These are phyloP conservation scores for Byasa hedistus DNA, from an alignment of 2,888 invertebrate species.

Conservation along the genomic window DNA sequence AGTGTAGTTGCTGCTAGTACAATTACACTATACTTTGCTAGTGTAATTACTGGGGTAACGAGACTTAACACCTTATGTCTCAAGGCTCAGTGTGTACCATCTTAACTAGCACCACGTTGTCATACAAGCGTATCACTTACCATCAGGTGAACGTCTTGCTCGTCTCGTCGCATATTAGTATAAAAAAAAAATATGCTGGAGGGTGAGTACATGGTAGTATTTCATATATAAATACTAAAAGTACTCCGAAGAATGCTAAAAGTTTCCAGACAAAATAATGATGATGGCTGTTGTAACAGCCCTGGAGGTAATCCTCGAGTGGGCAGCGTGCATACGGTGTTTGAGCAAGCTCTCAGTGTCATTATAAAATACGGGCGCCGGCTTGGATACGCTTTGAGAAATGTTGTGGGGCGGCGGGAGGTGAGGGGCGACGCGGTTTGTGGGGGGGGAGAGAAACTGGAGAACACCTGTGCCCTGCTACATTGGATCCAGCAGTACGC, in stretches of 20 bases:
- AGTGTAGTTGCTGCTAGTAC: no score
- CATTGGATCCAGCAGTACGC: slow-evolving; percentile 41
- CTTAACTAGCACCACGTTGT: no score
- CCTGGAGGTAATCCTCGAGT: slow-evolving; percentile 67
- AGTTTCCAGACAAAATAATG: slow-evolving; percentile 41
- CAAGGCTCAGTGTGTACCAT: no score
- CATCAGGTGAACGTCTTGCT: no score
- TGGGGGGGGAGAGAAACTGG: background rate
- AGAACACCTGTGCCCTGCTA: slow-evolving; percentile 63
- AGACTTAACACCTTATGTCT: no score
- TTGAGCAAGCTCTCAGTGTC: slow-evolving; percentile 68
- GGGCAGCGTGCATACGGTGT: slow-evolving; percentile 71
- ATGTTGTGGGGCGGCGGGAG: slow-evolving; percentile 39
- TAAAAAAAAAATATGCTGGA: no score
- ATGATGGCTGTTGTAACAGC: slow-evolving; percentile 49
- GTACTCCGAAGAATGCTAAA: slow-evolving; percentile 35
- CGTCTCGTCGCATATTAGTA: no score
- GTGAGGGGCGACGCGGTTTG: slow-evolving; percentile 49
- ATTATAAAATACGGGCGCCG: slow-evolving; percentile 74
- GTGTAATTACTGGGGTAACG: no score
- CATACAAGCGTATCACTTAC: no score
- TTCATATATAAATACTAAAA: background rate
- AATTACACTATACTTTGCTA: no score
- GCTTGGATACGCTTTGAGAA: slow-evolving; percentile 76
- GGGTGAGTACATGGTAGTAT: background rate